phyloP scores from a whole-genome alignment of 2,888 invertebrate species.

The Quadroppia sp. region DNA sequence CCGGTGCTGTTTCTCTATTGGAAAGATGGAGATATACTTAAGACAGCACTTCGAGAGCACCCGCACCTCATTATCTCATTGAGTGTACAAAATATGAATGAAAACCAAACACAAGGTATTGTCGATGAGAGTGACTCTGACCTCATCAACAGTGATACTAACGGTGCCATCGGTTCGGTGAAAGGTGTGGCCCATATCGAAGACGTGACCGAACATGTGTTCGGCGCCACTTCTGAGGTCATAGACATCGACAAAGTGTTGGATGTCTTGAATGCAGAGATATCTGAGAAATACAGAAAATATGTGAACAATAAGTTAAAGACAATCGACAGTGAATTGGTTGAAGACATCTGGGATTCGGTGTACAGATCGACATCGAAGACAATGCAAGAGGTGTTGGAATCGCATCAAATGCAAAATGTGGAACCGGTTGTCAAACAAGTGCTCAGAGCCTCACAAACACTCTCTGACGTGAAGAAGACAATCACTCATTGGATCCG shows the following conservation, averaged over 20 bases:
- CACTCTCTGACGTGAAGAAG: background rate
- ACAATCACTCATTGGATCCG: constrained; percentile 9
- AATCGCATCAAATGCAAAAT: background rate
- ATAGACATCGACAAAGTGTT: constrained; percentile 25
- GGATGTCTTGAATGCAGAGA: constrained; percentile 16
- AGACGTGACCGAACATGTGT: background rate
- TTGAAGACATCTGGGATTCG: constrained; percentile 26
- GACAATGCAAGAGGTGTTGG: constrained; percentile 2
- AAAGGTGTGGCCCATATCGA: constrained; percentile 4
- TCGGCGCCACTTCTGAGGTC: background rate
- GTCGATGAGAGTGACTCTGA: constrained; percentile 20
- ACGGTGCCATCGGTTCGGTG: background rate
- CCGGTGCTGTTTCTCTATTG: constrained; percentile 86
- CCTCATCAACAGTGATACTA: background rate
- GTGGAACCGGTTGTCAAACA: background rate
- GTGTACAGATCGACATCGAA: constrained; percentile 4
- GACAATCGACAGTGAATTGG: background rate
- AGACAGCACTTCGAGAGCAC: constrained; percentile 59
- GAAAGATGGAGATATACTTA: constrained; percentile 67
- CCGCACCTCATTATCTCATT: constrained; percentile 55
- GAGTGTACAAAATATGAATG: constrained; percentile 17
- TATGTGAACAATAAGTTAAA: constrained; percentile 22
- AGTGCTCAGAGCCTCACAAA: background rate
- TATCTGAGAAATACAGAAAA: constrained; percentile 12
- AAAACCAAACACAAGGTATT: background rate